Percentiles rank a stretch among this genome's conserved stretches.
phyloP scores from a whole-genome alignment of 2,888 invertebrate genomes.

The Agrochola lychnidis region DNA sequence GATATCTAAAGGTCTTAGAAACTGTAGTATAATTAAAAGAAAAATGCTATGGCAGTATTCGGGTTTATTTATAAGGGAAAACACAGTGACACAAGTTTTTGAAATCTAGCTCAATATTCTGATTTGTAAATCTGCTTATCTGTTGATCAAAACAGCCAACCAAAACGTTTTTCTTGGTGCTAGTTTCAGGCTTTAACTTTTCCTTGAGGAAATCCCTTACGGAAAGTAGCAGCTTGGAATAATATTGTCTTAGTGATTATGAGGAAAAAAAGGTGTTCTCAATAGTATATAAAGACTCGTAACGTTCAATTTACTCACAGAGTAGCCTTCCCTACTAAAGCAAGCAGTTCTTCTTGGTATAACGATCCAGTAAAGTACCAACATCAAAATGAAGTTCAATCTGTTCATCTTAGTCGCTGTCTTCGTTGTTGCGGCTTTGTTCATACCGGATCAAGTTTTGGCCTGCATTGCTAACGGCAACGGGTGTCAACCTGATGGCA shows the following conservation, averaged over 20 bases:
- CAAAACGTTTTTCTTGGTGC: too few species aligned
- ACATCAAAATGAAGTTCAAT: constrained; percentile 5
- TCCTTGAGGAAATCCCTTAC: background rate
- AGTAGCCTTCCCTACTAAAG: background rate
- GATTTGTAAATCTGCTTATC: too few species aligned
- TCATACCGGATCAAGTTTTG: constrained; percentile 8
- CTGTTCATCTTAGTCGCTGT: constrained; percentile 10
- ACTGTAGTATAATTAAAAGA: too few species aligned
- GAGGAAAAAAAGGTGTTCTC: background rate
- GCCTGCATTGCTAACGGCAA: constrained; percentile 1
- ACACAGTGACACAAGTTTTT: background rate
- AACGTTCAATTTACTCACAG: background rate
- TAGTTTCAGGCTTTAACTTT: too few species aligned
- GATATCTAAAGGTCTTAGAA: too few species aligned
- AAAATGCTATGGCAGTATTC: too few species aligned
- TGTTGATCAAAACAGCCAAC: too few species aligned
- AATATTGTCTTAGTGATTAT: background rate
- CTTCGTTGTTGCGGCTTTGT: constrained; percentile 5
- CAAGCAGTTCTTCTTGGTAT: background rate
- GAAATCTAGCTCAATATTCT: background rate
- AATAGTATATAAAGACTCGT: background rate
- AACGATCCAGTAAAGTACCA: background rate
- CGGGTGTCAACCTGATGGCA: constrained; percentile 2
- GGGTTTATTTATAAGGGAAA: background rate
- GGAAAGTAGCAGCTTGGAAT: background rate